phyloP scores from a whole-genome alignment of 35 echinoderm and acorn worm species.

The Heliocidaris erythrogramma region DNA sequence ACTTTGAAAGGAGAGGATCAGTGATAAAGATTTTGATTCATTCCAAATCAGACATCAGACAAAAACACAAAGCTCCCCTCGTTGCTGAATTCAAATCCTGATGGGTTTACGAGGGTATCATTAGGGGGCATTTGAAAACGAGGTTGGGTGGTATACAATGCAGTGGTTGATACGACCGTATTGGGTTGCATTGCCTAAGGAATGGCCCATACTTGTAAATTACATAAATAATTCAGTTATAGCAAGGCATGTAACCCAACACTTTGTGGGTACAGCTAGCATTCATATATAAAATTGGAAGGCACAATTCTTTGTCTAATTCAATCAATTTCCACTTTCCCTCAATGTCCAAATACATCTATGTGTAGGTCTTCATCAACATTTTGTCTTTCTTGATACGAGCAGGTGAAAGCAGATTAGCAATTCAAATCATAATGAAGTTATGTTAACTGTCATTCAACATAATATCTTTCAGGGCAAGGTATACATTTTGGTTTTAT shows the following conservation, averaged over 20 bases:
- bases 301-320: background rate
- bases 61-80: background rate
- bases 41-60: background rate
- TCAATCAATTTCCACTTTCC: background rate
- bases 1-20: background rate
- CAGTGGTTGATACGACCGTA: background rate
- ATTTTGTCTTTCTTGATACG: background rate
- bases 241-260: background rate
- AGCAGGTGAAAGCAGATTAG: background rate
- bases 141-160: background rate
- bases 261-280: background rate
- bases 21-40: background rate
- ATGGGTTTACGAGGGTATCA: background rate
- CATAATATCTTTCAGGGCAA: too few relatives aligned
- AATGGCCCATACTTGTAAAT: background rate
- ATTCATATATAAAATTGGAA: background rate
- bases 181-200: background rate
- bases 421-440: background rate
- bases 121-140: background rate
- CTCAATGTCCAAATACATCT: background rate
- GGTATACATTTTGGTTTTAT: too few relatives aligned
- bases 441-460: background rate
- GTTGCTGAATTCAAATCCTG: background rate
- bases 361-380: background rate
- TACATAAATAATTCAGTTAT: constrained; percentile 5